Percentiles rank a stretch among this genome's conserved stretches.
phyloP scores from a whole-genome alignment of 1,140 invertebrate species.

The Tetramorium alpestre region DNA sequence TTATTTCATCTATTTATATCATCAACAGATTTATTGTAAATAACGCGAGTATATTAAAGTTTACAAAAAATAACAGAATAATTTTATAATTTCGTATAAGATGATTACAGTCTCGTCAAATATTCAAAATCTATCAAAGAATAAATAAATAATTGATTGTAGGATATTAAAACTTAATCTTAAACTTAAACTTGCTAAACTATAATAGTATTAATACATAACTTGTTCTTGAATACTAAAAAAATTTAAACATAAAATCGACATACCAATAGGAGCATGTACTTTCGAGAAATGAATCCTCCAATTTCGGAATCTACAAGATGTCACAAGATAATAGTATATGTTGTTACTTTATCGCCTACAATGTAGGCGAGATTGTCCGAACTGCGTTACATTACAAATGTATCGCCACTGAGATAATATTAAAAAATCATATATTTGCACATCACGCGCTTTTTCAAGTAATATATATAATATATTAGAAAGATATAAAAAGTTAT shows the following conservation, averaged over 20 bases:
- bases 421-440: neutral
- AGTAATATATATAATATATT: neutral
- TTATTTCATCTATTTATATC: neutral
- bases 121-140: neutral
- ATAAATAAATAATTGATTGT: slow-evolving; percentile 26
- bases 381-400: slow-evolving; percentile 8
- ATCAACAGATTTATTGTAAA: neutral
- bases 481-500: slow-evolving; percentile 38
- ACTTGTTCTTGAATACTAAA: neutral
- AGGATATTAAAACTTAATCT: neutral
- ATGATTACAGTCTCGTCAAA: slow-evolving; percentile 10
- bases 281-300: slow-evolving; percentile 21
- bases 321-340: neutral
- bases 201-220: neutral
- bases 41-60: neutral
- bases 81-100: neutral
- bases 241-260: neutral
- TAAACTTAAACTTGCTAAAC: neutral
- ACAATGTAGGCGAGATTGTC: neutral
- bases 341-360: neutral
- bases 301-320: neutral
- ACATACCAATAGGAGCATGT: slow-evolving; percentile 9
- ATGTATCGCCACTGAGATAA: neutral
- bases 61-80: slow-evolving; percentile 9
- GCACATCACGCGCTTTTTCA: slow-evolving; percentile 3